Evolutionary conservation across 2,888 invertebrate genomes (phyloP), one percentile per base, ranked within the genome.

Genomic region (Amblyteles armatorius): DNA sequence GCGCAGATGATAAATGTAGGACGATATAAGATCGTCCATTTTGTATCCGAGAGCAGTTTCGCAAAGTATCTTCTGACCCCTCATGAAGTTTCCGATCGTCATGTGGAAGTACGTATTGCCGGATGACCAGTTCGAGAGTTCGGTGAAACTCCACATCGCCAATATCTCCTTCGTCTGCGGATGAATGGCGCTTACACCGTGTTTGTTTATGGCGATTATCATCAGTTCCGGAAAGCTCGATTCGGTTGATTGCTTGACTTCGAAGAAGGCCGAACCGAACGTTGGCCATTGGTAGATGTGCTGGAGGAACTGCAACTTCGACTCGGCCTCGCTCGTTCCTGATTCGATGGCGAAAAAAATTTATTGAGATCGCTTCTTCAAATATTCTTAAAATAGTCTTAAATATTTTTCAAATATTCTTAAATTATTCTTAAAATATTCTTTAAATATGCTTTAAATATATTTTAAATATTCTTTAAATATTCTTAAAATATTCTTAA

Each of bases 181-280:
- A 95, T 99, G 97, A 88, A 99, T 97, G 74, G 99, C 95, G 93
- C 97, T 97, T 82, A 99, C 97, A 22, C 99, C 99, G 89, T 97
- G 96, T 91, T 96, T 97, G 94, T 99, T 99, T 88, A 99, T 98
- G 22, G 98, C 98, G 89, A 99, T 96, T 72, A 98, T 95, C 68
- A 99, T 96, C 91, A 97, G 95, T 93, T 98, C 98, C 0, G 99
- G 98, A 93, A 97, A 97, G 73, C 96, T 96, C 0, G 97, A 96
- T 90, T 98, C 98, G 1, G 98, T 98, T 0, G 97, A 97, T 94
- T 99, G 99, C 93, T 98, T 98, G 7, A 98, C 97, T 94, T 98
- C 97, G 94, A 99, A 99, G 95, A 99, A 99, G 0, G 99, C 98
- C 0, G 98, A 98, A 3, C 99, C 99, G 94, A 99, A 99, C 48